A percentile compares a stretch with the other conserved stretches of the same genome.
phyloP scores from a whole-genome alignment of 2,113 vertebrate genomes.

The Delphinapterus leucas region DNA sequence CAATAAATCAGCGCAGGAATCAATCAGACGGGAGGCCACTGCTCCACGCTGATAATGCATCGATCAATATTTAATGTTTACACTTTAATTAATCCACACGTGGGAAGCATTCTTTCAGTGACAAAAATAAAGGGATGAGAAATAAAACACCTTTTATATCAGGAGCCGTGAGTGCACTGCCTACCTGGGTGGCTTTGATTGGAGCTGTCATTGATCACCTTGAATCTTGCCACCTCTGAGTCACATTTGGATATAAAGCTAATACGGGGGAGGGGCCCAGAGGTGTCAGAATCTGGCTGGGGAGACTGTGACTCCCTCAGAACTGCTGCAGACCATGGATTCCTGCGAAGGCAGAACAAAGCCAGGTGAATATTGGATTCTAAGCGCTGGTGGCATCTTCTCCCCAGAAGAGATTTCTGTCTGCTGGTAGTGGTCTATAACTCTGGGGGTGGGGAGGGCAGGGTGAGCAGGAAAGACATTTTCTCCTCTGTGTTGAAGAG shows the following conservation, averaged over 20 bases:
- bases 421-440: constrained; percentile 50
- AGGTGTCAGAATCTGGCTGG: constrained; percentile 58
- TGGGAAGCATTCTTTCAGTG: constrained; percentile 98
- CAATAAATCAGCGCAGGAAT: constrained; percentile 99
- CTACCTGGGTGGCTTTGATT: constrained; percentile 85
- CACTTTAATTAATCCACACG: constrained; percentile 99
- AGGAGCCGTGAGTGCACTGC: constrained; percentile 81
- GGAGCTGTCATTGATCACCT: constrained; percentile 84
- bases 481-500: background rate
- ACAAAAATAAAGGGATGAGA: constrained; percentile 93
- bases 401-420: constrained; percentile 62
- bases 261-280: constrained; percentile 56
- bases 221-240: constrained; percentile 60
- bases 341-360: constrained; percentile 59
- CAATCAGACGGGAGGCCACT: constrained; percentile 98
- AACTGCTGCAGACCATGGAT: constrained; percentile 50
- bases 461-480: background rate
- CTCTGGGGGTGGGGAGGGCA: background rate
- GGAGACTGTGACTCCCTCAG: constrained; percentile 70
- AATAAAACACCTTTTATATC: constrained; percentile 97
- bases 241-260: constrained; percentile 77
- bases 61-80: constrained; percentile 99
- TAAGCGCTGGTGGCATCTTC: constrained; percentile 37
- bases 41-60: constrained; percentile 99
- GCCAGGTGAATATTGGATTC: constrained; percentile 57